A percentile compares a stretch with the other conserved stretches of the same genome.
Evolutionary conservation across 2,888 invertebrate species (phyloP).

Genomic region (Neoscelio sp.): DNA sequence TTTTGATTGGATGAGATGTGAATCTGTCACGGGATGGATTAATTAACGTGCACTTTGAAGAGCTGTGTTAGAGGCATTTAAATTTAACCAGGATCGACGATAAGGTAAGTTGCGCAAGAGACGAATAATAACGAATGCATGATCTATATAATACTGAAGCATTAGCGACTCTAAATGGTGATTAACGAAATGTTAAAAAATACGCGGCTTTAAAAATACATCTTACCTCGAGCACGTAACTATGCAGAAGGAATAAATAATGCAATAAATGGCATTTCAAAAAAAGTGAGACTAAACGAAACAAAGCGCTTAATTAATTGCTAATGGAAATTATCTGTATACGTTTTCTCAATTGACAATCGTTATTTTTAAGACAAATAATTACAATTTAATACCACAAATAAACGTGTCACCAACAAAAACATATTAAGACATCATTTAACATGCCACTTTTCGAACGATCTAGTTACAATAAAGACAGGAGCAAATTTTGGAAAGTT

Average conservation of each 20-base stretch:
- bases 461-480: slow-evolving; percentile 8
- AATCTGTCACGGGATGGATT: no score
- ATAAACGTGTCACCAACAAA: slow-evolving; percentile 4
- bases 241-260: neutral
- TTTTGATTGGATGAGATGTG: no score
- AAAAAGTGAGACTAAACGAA: no score
- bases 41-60: slow-evolving; percentile 18
- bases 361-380: neutral
- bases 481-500: slow-evolving; percentile 5
- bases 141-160: neutral
- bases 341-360: no score
- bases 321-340: no score
- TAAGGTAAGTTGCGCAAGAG: slow-evolving; percentile 1
- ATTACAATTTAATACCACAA: neutral
- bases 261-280: neutral
- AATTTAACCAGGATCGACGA: no score
- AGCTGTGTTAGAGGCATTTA: no score
- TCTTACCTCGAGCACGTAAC: no score
- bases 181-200: slow-evolving; percentile 12
- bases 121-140: slow-evolving; percentile 17
- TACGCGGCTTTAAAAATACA: slow-evolving; percentile 13
- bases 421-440: slow-evolving; percentile 57
- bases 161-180: slow-evolving; percentile 6
- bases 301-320: slow-evolving; percentile 1
- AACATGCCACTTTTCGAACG: slow-evolving; percentile 32